phyloP scores from a whole-genome alignment of 2,113 vertebrate genomes.

The Phaethon lepturus region DNA sequence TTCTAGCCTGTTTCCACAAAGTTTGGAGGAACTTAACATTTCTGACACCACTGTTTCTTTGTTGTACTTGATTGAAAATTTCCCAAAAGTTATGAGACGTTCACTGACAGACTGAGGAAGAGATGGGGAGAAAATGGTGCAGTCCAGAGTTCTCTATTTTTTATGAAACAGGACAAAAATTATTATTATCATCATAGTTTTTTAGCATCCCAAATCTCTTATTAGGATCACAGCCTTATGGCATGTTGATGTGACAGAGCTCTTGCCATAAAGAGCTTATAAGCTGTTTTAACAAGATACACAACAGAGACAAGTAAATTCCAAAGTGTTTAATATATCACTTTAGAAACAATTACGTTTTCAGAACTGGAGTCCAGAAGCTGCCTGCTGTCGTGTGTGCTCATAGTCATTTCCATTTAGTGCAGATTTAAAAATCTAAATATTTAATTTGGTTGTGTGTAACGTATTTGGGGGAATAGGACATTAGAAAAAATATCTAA shows the following conservation, averaged over 20 bases:
- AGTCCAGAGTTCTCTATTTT: not conserved
- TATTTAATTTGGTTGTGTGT: conserved; percentile 34
- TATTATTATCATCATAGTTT: not conserved
- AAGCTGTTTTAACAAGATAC: conserved; percentile 4
- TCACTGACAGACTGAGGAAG: not conserved
- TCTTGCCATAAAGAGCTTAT: not conserved
- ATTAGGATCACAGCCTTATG: not conserved
- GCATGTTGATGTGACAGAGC: not conserved
- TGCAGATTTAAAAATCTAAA: conserved; percentile 36
- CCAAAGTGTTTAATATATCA: not conserved
- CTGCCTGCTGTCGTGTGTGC: not conserved
- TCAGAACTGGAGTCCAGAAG: not conserved
- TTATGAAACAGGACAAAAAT: not conserved
- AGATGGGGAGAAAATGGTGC: not conserved
- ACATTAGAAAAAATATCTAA: not conserved
- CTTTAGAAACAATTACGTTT: conserved; percentile 2
- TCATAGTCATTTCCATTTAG: not conserved
- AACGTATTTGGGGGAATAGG: not conserved
- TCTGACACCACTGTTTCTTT: not conserved
- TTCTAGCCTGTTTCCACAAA: not conserved
- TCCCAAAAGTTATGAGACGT: not conserved
- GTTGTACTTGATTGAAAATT: not conserved
- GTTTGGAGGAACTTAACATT: not conserved
- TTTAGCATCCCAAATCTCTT: not conserved
- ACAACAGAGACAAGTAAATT: not conserved